Conservation (phyloP, 2,888 invertebrate species). For the Fabriciana adippe region DNA sequence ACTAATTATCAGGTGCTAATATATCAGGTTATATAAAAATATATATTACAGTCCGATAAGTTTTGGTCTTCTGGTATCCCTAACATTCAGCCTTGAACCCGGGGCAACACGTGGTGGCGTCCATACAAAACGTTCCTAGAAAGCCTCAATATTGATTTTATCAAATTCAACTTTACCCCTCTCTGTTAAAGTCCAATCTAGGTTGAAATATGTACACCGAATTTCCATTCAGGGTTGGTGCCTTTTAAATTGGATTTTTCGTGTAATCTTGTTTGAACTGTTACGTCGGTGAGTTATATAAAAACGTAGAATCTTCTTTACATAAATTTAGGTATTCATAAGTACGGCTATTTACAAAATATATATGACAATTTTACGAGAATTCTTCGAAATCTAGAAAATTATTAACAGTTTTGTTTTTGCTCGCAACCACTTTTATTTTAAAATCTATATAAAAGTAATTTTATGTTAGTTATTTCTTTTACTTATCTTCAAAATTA, state of each 20-base stretch:
- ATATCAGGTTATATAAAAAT: not conserved
- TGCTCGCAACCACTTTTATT: too few species aligned
- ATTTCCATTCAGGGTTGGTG: conserved; percentile 47
- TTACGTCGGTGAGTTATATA: conserved; percentile 32
- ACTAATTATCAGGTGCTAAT: too few species aligned
- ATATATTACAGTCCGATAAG: conserved; percentile 25
- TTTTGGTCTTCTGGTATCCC: conserved; percentile 44
- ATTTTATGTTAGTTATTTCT: too few species aligned
- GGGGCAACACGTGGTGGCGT: conserved; percentile 70
- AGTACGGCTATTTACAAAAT: conserved; percentile 15
- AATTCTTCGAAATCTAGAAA: not conserved
- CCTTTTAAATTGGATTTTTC: conserved; percentile 38
- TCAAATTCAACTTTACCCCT: conserved; percentile 56
- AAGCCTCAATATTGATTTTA: conserved; percentile 50
- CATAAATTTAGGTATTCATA: conserved; percentile 7
- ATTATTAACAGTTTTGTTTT: too few species aligned
- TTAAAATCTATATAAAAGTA: too few species aligned
- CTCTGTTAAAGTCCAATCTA: conserved; percentile 53
- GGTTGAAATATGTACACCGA: conserved; percentile 44
- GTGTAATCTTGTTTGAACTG: conserved; percentile 37
- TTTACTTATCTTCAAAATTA: too few species aligned
- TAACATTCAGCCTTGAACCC: conserved; percentile 66
- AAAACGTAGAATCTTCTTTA: conserved; percentile 17
- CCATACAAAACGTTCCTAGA: conserved; percentile 66
- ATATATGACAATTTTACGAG: not conserved